Evolutionary conservation across 1,140 invertebrate genomes (phyloP).

Genomic region (Zaprionus ornatus): DNA sequence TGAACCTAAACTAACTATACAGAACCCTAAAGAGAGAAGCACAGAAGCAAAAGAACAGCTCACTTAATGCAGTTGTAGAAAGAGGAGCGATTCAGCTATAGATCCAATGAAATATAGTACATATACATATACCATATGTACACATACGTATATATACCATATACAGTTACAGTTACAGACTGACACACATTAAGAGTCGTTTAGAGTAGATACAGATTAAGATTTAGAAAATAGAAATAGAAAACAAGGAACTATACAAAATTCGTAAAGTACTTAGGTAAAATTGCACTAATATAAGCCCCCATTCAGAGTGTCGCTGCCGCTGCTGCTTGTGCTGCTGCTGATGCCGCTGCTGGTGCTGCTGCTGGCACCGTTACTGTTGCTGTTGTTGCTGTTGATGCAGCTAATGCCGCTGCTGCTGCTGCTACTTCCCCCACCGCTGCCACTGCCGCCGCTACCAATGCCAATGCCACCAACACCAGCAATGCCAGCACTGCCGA

Average conservation of each 20-base stretch:
- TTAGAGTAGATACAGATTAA: conserved; percentile 54
- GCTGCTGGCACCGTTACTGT: not conserved
- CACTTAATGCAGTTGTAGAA: conserved; percentile 53
- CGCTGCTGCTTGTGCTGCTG: conserved; percentile 40
- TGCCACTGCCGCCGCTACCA: not conserved
- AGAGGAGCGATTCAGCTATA: conserved; percentile 36
- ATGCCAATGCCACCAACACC: conserved; percentile 2
- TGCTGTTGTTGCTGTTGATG: conserved; percentile 11
- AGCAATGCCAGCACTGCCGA: conserved; percentile 9
- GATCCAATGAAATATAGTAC: not conserved
- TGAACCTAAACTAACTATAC: conserved; percentile 73
- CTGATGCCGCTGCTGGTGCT: conserved; percentile 21
- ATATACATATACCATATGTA: not conserved
- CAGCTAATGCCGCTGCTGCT: conserved; percentile 11
- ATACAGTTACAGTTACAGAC: conserved; percentile 39
- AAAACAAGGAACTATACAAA: conserved; percentile 82
- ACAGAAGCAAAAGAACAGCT: conserved; percentile 64
- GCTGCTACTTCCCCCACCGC: not conserved
- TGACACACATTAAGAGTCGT: conserved; percentile 13
- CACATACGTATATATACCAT: not conserved
- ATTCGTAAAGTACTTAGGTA: conserved; percentile 79
- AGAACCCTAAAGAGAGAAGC: conserved; percentile 67
- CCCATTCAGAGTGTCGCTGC: conserved; percentile 52
- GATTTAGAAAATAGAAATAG: conserved; percentile 63
- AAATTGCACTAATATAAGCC: conserved; percentile 76